These are phyloP conservation scores for Darevskia nairensis DNA, from an alignment of 2,797 vertebrate genomes.

Conservation along the genomic window DNA sequence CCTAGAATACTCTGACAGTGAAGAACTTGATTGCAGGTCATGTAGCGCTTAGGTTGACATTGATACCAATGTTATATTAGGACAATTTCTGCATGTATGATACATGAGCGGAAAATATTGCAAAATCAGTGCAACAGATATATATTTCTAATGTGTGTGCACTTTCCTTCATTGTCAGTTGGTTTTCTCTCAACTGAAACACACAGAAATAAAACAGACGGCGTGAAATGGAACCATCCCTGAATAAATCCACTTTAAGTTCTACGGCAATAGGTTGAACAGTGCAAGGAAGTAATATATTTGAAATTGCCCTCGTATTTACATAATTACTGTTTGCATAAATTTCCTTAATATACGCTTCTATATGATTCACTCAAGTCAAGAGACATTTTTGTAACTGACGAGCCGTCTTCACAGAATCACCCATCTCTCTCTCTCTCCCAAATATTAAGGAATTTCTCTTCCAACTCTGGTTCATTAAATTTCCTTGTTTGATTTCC, in stretches of 20 bases:
- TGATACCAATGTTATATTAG: background rate
- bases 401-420: constrained; percentile 19
- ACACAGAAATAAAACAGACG: background rate
- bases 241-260: constrained; percentile 9
- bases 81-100: background rate
- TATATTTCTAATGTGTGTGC: background rate
- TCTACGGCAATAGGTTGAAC: constrained; percentile 11
- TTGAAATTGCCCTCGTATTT: constrained; percentile 27
- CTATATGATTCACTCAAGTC: constrained; percentile 18
- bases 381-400: constrained; percentile 31
- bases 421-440: constrained; percentile 16
- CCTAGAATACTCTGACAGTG: no score
- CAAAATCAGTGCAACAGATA: background rate
- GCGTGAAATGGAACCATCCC: background rate
- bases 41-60: background rate
- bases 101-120: background rate
- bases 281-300: constrained; percentile 1
- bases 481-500: constrained; percentile 52
- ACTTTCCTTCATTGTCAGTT: background rate
- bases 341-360: constrained; percentile 35
- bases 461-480: constrained; percentile 42
- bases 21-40: background rate
- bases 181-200: background rate
- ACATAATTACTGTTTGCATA: constrained; percentile 36
- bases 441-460: constrained; percentile 47